Evolutionary conservation across 2,113 vertebrate genomes (phyloP), one percentile per base, ranked within the genome.

Genomic region (Spheniscus mendiculus): DNA sequence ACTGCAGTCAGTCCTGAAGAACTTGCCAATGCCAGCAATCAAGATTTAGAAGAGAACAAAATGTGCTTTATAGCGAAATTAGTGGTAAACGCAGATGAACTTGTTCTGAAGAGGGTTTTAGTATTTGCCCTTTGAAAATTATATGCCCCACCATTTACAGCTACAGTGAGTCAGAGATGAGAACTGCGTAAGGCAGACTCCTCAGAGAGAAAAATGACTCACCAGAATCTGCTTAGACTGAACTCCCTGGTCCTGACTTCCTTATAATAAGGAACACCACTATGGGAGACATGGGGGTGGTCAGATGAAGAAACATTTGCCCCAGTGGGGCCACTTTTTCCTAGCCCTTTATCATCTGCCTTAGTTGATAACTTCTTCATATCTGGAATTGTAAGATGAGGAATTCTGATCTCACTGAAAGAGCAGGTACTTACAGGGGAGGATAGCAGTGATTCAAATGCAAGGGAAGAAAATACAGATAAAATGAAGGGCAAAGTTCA

Each of bases 191-290:
- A 91, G 86, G 76, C 59, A 45, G 29, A 8, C 25, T 88, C 83
- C 86, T 89, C 42, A 84, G 92, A 83, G 79, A 83, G 65, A 92
- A 93, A 65, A 92, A 77, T 94, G 88, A 94, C 47, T 95, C 93
- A 96, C 34, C 23, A 83, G 49, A 90, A 88, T 92, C 44, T 62
- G 58, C 45, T 90, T 74, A 70, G 53, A 66, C 63, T 73, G 45
- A 90, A 61, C 26, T 81, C 50, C 40, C 71, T 38, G 15, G 36
- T 58, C 71, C 47, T 69, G 47, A 40, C 11, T 62, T 94, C 59
- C 61, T 74, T 50, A 16, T 19, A 77, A 22, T 36, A 76, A 49
- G 14, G 86, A 96, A 88, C 15, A 95, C 61, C 30, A 62, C 6
- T 32, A 8, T 22, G 55, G 50, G 45, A 89, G 42, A 77, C 25